phyloP scores from a whole-genome alignment of 1,140 invertebrate species.

The Temnothorax curvispinosus region DNA sequence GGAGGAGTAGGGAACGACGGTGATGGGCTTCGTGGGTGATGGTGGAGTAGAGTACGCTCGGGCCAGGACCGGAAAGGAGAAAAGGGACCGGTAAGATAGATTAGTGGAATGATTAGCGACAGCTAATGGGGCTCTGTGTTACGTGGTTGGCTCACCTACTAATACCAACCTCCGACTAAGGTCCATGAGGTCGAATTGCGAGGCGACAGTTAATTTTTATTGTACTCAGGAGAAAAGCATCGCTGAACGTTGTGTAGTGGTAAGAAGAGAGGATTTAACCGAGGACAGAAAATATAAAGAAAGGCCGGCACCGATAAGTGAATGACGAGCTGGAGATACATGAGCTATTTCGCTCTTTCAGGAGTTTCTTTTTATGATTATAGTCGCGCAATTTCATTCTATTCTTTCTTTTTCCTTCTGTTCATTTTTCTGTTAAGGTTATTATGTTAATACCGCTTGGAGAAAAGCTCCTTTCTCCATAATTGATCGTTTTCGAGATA shows the following conservation, averaged over 20 bases:
- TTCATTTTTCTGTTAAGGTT: neutral
- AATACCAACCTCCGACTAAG: constrained; percentile 16
- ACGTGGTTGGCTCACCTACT: constrained; percentile 40
- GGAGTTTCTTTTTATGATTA: constrained; percentile 22
- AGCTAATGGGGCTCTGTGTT: constrained; percentile 67
- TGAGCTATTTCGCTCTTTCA: constrained; percentile 30
- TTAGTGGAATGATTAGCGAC: constrained; percentile 76
- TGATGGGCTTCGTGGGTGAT: neutral
- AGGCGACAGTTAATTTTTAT: constrained; percentile 50
- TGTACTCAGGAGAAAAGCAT: constrained; percentile 10
- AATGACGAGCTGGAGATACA: constrained; percentile 28
- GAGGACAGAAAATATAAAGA: neutral
- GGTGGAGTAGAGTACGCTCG: constrained; percentile 30
- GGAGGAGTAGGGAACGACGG: neutral
- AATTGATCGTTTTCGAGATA: neutral
- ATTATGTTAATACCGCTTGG: neutral
- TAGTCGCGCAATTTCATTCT: neutral
- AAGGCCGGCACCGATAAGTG: neutral
- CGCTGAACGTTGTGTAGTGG: neutral
- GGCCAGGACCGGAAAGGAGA: constrained; percentile 38
- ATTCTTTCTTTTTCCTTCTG: neutral
- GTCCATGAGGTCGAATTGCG: constrained; percentile 12
- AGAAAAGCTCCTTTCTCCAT: neutral
- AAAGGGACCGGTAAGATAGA: constrained; percentile 62
- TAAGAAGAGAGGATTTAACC: neutral